Base-by-base conservation (phyloP, 2,888 invertebrate species). In the Cataglyphis livida region DNA sequence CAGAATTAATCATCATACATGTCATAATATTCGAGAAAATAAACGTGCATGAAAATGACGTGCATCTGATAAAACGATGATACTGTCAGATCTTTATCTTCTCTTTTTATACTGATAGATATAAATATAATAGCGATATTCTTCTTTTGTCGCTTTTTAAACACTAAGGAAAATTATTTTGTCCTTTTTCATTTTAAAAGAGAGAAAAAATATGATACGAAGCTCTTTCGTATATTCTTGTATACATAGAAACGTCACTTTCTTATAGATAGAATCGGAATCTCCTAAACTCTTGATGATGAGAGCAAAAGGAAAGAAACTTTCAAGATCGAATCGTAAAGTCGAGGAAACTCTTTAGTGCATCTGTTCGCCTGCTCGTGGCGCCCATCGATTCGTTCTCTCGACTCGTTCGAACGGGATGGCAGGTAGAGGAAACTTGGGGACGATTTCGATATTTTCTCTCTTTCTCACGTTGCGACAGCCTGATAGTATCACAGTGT, bases 281-380 rank as follows among this genome's bases (percentile, higher is more conserved):
- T 59, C 4, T 15, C n/a, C 59, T 70, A 57, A 64, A 70, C 41
- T 44, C 70, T 18, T 35, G 65, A 83, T 82, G 71, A 78, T 61
- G 35, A 66, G 28, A 82, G 18, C 61, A 41, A 51, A 48, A 59
- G 25, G 32, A 83, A 57, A 74, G 74, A 83, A 87, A 89, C 87
- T 84, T 82, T 18, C 59, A 66, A 51, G 65, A 83, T 81, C 68
- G 83, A 73, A 82, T 62, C 28, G 51, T 54, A 65, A 59, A 84
- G 90, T 87, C 85, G 74, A 84, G 73, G 76, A 89, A 89, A 86
- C 86, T 88, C 83, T 71, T 66, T 48, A 44, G 35, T 12, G 21
- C 48, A 48, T 75, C 62, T 79, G 81, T 61, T 82, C 73, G 73
- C 68, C 84, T 66, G 83, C 64, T 82, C 76, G 68, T 41, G 54